Percentiles rank a stretch among this genome's conserved stretches.
Evolutionary conservation across 2,888 invertebrate genomes (phyloP).

Genomic region (Lithosia quadra): DNA sequence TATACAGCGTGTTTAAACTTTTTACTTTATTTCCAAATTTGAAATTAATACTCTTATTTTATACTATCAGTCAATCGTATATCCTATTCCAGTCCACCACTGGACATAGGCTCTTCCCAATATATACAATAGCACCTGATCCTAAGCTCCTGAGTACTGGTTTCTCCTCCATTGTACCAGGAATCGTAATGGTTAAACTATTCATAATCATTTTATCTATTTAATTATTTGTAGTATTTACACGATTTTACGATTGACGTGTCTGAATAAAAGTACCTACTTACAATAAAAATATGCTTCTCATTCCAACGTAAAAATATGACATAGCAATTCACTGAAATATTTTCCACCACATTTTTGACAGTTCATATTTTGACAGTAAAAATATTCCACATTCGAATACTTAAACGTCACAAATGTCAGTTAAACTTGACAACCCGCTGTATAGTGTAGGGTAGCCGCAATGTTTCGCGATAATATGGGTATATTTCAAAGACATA

Average conservation of each 20-base stretch:
- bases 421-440: conserved; percentile 47
- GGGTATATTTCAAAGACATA: conserved; percentile 79
- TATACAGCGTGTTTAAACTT: conserved; percentile 40
- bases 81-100: neutral
- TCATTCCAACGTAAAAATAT: neutral
- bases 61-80: neutral
- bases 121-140: neutral
- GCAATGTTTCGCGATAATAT: conserved; percentile 71
- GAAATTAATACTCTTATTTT: neutral
- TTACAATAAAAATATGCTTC: neutral
- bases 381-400: conserved; percentile 29
- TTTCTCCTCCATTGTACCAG: neutral
- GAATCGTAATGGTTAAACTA: too few relatives aligned
- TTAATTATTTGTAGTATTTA: too few relatives aligned
- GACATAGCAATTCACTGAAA: neutral
- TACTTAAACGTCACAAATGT: conserved; percentile 45
- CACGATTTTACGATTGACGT: too few relatives aligned
- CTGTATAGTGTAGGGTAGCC: conserved; percentile 60
- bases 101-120: neutral
- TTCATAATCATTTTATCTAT: too few relatives aligned
- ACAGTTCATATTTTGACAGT: neutral
- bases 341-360: conserved; percentile 15
- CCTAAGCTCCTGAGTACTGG: neutral
- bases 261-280: too few relatives aligned
- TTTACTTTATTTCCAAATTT: neutral